Percentiles rank a stretch among this genome's conserved stretches.
phyloP scores from a whole-genome alignment of 2,888 invertebrate genomes.

The Scaptomyza caliginosa region DNA sequence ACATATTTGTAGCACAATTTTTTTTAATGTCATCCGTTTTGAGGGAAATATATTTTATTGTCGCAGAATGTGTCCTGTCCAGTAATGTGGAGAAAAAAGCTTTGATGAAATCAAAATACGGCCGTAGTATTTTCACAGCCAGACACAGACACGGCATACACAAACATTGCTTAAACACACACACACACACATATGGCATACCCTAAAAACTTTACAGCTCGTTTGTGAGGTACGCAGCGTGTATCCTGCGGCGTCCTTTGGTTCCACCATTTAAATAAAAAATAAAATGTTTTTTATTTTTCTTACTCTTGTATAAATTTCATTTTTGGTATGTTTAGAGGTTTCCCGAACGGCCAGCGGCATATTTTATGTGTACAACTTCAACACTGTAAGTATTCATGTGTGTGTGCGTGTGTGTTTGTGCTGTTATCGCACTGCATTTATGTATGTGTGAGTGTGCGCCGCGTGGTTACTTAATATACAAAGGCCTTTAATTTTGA shows the following conservation, averaged over 20 bases:
- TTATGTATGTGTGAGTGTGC: slow-evolving; percentile 59
- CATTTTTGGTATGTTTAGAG: slow-evolving; percentile 80
- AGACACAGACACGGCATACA: slow-evolving; percentile 16
- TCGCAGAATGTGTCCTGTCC: slow-evolving; percentile 63
- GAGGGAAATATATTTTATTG: slow-evolving; percentile 51
- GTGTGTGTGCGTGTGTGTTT: slow-evolving; percentile 14
- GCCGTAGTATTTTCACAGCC: slow-evolving; percentile 69
- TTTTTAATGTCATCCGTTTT: slow-evolving; percentile 53
- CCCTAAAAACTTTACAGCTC: slow-evolving; percentile 73
- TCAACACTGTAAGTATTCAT: slow-evolving; percentile 75
- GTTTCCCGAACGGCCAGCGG: slow-evolving; percentile 66
- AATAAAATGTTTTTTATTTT: slow-evolving; percentile 17
- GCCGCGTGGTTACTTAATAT: slow-evolving; percentile 73
- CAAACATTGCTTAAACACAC: slow-evolving; percentile 6
- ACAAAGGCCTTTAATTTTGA: slow-evolving; percentile 77
- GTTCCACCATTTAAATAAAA: slow-evolving; percentile 60
- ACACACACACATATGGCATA: slow-evolving; percentile 19
- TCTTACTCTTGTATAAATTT: slow-evolving; percentile 72
- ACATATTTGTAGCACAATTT: slow-evolving; percentile 32
- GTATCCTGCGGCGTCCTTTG: slow-evolving; percentile 69
- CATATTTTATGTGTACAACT: slow-evolving; percentile 77
- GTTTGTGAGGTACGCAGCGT: slow-evolving; percentile 76
- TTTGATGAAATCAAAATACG: slow-evolving; percentile 79
- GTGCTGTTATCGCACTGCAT: slow-evolving; percentile 73
- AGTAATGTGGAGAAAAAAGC: slow-evolving; percentile 69